phyloP scores from a whole-genome alignment of 2,888 invertebrate species.

The Miltochrista miniata region DNA sequence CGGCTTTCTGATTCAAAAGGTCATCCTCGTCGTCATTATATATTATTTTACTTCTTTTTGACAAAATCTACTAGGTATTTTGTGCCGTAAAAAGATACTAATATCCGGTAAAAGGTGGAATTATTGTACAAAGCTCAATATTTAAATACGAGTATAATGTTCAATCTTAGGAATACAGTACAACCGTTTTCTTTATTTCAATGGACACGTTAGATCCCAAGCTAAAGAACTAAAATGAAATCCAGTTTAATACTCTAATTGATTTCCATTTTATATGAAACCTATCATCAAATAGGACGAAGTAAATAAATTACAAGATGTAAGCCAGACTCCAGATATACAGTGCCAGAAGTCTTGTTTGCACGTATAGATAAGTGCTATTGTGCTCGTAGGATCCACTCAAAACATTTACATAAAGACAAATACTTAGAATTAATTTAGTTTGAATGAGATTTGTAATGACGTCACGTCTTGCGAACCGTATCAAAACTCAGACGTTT shows the following conservation, averaged over 20 bases:
- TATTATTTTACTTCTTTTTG: no score
- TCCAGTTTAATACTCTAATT: background rate
- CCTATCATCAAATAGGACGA: background rate
- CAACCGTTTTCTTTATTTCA: no score
- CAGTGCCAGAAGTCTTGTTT: no score
- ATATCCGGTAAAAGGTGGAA: no score
- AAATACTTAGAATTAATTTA: slow-evolving; percentile 19
- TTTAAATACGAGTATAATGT: no score
- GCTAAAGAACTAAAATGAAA: background rate
- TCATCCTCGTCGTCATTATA: no score
- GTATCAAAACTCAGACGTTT: slow-evolving; percentile 2
- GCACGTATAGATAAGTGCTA: background rate
- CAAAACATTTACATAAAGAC: slow-evolving; percentile 23
- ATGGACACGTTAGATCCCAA: no score
- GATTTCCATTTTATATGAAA: background rate
- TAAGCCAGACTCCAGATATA: slow-evolving; percentile 5
- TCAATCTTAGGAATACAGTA: no score
- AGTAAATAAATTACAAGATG: slow-evolving; percentile 8
- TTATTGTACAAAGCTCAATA: no score
- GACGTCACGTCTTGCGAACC: slow-evolving; percentile 6
- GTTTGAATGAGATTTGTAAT: slow-evolving; percentile 15
- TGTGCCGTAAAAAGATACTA: no score
- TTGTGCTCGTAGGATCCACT: slow-evolving; percentile 7
- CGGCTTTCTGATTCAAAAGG: no score
- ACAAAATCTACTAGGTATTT: no score